phyloP scores from a whole-genome alignment of 2,797 vertebrate species.

The Trachurus trachurus region DNA sequence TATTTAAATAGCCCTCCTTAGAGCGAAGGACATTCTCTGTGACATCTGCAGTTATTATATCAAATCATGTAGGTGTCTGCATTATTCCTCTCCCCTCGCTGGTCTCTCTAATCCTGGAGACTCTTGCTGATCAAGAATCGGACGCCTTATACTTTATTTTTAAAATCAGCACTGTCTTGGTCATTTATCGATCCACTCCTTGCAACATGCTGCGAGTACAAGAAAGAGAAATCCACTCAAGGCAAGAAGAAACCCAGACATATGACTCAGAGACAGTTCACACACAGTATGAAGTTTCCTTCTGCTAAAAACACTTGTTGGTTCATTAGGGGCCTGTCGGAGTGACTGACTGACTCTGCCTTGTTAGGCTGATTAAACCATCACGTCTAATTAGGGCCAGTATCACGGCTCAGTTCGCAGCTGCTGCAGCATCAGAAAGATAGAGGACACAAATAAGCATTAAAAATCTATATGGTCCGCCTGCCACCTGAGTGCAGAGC shows the following conservation, averaged over 20 bases:
- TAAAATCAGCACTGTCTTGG: constrained; percentile 1
- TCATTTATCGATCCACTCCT: constrained; percentile 24
- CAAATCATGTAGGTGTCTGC: constrained; percentile 54
- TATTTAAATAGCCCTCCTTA: constrained; percentile 75
- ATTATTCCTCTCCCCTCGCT: constrained; percentile 37
- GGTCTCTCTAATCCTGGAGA: constrained; percentile 34
- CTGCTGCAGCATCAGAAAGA: constrained; percentile 50
- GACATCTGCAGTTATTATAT: constrained; percentile 62
- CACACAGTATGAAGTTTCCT: constrained; percentile 23
- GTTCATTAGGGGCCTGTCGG: constrained; percentile 63
- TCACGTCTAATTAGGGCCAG: constrained; percentile 63
- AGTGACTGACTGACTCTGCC: constrained; percentile 63
- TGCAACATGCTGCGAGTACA: background rate
- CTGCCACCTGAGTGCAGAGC: constrained; percentile 18
- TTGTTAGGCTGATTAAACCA: constrained; percentile 76
- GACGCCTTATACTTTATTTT: constrained; percentile 10
- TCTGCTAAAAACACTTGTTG: constrained; percentile 63
- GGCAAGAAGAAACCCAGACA: background rate
- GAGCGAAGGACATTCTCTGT: constrained; percentile 69
- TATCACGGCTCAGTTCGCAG: constrained; percentile 57
- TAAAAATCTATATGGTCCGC: constrained; percentile 15
- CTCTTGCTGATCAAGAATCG: constrained; percentile 41
- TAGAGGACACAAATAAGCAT: constrained; percentile 36
- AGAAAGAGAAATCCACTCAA: background rate
- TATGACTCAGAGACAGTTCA: background rate